These are phyloP conservation scores for Chondrosia reniformis DNA, from an alignment of 37 sponge, comb jelly and placozoan species.

Conservation along the genomic window DNA sequence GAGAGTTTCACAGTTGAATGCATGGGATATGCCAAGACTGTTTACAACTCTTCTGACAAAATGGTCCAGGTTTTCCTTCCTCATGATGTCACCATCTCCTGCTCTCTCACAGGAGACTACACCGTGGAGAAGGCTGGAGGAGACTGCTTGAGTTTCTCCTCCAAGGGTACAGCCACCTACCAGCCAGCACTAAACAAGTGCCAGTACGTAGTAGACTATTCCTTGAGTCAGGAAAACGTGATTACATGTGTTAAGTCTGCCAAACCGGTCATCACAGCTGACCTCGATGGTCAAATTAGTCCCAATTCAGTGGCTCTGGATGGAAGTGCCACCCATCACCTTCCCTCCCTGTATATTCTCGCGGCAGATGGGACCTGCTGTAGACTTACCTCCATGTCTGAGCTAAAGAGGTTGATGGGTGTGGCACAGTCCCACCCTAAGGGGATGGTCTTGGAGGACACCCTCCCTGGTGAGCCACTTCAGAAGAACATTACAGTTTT, in stretches of 20 bases:
- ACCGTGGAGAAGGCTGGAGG: neutral
- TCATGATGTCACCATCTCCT: neutral
- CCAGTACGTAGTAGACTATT: neutral
- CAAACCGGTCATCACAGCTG: no score
- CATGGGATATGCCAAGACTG: conserved; percentile 71
- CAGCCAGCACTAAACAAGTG: neutral
- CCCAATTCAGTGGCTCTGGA: neutral
- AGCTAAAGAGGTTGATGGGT: neutral
- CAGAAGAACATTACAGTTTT: conserved; percentile 17
- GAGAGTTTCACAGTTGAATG: conserved; percentile 49
- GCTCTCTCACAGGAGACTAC: neutral
- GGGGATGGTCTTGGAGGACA: neutral
- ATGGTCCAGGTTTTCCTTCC: neutral
- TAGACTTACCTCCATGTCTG: neutral
- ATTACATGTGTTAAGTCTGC: no score
- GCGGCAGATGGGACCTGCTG: neutral
- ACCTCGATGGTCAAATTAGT: no score
- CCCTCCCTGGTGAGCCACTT: conserved; percentile 4
- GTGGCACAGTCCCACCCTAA: neutral
- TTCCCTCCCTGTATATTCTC: neutral
- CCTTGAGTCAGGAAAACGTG: no score
- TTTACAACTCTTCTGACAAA: conserved; percentile 24
- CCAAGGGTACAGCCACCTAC: neutral
- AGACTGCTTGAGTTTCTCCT: neutral
- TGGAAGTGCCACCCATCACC: neutral